phyloP scores from a whole-genome alignment of 2,113 vertebrate genomes.

The Rafetus swinhoei region DNA sequence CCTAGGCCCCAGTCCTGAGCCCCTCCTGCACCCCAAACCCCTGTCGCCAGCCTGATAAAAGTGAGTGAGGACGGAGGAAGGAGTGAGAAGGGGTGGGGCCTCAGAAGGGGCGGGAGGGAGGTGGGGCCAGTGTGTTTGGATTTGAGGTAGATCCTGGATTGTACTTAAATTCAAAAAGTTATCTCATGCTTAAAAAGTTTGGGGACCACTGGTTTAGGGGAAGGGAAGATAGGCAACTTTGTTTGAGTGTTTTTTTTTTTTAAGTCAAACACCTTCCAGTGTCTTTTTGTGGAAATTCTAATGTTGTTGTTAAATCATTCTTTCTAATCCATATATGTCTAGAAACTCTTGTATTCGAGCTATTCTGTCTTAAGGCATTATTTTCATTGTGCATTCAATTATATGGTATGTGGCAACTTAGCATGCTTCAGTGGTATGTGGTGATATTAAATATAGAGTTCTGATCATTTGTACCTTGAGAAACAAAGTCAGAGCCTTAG shows the following conservation, averaged over 20 bases:
- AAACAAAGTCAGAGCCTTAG: neutral
- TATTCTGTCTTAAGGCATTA: neutral
- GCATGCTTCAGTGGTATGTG: neutral
- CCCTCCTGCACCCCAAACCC: too few relatives aligned
- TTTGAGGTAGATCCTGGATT: too few relatives aligned
- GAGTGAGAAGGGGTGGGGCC: too few relatives aligned
- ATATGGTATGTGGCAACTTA: neutral
- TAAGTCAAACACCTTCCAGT: neutral
- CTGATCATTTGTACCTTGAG: neutral
- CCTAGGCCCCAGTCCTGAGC: too few relatives aligned
- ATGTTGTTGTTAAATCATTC: neutral
- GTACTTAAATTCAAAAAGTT: too few relatives aligned
- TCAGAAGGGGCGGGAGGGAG: too few relatives aligned
- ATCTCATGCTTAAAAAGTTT: too few relatives aligned
- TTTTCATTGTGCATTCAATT: slow-evolving; percentile 12
- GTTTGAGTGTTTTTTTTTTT: neutral
- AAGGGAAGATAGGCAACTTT: neutral
- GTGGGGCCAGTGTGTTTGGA: too few relatives aligned
- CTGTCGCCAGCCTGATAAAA: too few relatives aligned
- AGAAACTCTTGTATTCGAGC: neutral
- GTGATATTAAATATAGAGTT: neutral
- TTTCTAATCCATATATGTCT: neutral
- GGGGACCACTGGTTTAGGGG: rapidly evolving
- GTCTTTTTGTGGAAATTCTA: neutral
- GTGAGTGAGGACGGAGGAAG: too few relatives aligned